These are phyloP conservation scores for Murina feae DNA, from an alignment of 2,113 vertebrate species.

Conservation along the genomic window DNA sequence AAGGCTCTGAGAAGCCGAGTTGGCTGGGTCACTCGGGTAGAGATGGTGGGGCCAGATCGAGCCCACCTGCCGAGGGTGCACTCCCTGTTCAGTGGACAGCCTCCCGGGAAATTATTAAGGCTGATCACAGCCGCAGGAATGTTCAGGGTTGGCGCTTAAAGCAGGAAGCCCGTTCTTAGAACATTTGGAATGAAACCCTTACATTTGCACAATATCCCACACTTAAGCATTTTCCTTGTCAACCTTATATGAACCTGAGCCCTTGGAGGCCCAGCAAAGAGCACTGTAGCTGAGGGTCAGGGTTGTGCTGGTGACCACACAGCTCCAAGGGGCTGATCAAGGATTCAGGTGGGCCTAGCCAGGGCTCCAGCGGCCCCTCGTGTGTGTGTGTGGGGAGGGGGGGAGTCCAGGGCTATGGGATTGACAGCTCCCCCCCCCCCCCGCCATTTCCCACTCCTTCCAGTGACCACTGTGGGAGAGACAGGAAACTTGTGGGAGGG, in stretches of 20 bases:
- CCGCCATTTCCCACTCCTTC: not conserved
- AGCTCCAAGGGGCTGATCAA: not conserved
- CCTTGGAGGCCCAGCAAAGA: not conserved
- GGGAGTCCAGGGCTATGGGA: fast-evolving
- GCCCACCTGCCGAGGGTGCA: not conserved
- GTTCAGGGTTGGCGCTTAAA: not conserved
- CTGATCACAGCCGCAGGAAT: fast-evolving
- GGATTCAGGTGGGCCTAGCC: not conserved
- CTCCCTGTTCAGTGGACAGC: not conserved
- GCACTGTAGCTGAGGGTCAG: not conserved
- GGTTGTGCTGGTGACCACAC: fast-evolving
- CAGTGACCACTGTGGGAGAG: not conserved
- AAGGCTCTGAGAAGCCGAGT: not conserved
- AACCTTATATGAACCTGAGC: not conserved
- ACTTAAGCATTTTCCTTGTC: fast-evolving
- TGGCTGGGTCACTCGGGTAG: too few species aligned
- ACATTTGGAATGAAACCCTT: not conserved
- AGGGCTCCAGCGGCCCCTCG: not conserved
- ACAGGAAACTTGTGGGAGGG: not conserved
- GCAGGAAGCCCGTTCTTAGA: not conserved
- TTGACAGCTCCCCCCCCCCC: too few species aligned
- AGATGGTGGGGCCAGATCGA: not conserved
- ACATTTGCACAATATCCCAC: not conserved
- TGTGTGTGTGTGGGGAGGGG: too few species aligned
- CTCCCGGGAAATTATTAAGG: fast-evolving